phyloP scores from a whole-genome alignment of 2,113 vertebrate species.

The Nannobrachium achirus region DNA sequence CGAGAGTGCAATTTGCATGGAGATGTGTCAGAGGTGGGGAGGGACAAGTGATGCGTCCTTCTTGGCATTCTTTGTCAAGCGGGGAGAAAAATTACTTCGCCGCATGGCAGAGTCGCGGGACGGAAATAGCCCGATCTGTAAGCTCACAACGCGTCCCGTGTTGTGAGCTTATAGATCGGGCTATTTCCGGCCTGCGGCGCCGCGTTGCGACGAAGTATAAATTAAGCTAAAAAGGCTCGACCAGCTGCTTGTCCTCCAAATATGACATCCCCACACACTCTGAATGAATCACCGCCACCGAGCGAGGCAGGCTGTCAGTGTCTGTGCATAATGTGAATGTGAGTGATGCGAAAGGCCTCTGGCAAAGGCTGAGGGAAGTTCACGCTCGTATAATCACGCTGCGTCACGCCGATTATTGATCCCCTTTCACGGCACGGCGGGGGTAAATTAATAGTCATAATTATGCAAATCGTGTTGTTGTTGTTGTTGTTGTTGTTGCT shows the following conservation, averaged over 20 bases:
- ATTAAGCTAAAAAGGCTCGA: not conserved
- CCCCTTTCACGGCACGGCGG: not conserved
- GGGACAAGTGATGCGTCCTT: conserved; percentile 14
- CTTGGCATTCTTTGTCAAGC: conserved; percentile 37
- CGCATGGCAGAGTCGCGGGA: not conserved
- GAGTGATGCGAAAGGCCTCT: conserved; percentile 15
- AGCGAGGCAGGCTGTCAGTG: conserved; percentile 22
- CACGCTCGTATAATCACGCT: conserved; percentile 31
- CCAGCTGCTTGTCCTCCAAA: conserved; percentile 30
- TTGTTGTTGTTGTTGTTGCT: not conserved
- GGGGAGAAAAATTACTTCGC: not conserved
- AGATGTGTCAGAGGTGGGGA: not conserved
- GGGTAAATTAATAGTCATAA: conserved; percentile 8
- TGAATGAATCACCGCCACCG: conserved; percentile 25
- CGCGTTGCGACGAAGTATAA: no score
- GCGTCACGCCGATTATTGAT: conserved; percentile 33
- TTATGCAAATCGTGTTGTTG: not conserved
- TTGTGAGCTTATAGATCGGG: no score
- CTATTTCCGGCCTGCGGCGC: no score
- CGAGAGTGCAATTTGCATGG: conserved; percentile 13
- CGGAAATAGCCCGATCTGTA: not conserved
- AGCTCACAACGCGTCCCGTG: not conserved
- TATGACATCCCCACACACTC: conserved; percentile 31
- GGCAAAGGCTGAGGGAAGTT: conserved; percentile 2
- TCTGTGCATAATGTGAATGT: conserved; percentile 10